Conservation (phyloP, 2,113 vertebrate species). For the Dromaius novaehollandiae region DNA sequence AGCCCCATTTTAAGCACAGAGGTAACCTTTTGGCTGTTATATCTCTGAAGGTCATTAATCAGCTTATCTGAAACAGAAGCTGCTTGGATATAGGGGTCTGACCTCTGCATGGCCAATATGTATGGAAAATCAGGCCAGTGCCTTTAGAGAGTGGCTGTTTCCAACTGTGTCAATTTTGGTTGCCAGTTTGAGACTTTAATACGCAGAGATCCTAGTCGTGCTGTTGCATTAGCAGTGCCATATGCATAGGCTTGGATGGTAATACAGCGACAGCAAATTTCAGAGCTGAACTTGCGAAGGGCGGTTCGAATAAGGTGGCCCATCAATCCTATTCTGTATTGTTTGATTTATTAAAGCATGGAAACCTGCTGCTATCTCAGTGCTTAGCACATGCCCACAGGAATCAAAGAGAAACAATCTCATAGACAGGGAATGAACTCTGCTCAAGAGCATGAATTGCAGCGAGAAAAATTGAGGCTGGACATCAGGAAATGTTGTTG, state of each 20-base stretch:
- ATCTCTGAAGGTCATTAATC: neutral
- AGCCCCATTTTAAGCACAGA: neutral
- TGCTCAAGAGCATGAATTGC: conserved; percentile 13
- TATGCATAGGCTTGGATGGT: neutral
- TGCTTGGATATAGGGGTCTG: neutral
- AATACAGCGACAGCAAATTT: neutral
- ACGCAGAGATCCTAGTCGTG: neutral
- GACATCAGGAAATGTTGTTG: conserved; percentile 37
- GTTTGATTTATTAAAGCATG: conserved; percentile 39
- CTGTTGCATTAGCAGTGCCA: neutral
- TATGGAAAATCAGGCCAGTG: neutral
- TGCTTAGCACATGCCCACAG: conserved; percentile 19
- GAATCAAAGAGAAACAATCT: conserved; percentile 49
- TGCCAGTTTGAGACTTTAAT: neutral
- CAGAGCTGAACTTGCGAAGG: neutral
- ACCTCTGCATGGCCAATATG: accelerated
- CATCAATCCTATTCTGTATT: neutral
- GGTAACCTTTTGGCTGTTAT: neutral
- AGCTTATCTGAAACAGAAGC: neutral
- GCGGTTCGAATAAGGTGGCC: neutral
- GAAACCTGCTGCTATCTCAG: neutral
- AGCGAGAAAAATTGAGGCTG: conserved; percentile 54
- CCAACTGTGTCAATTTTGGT: neutral
- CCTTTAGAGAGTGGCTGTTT: neutral
- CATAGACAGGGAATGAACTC: conserved; percentile 20